These are phyloP conservation scores for Danio tinwini DNA, from an alignment of 2,797 vertebrate species.

Conservation along the genomic window DNA sequence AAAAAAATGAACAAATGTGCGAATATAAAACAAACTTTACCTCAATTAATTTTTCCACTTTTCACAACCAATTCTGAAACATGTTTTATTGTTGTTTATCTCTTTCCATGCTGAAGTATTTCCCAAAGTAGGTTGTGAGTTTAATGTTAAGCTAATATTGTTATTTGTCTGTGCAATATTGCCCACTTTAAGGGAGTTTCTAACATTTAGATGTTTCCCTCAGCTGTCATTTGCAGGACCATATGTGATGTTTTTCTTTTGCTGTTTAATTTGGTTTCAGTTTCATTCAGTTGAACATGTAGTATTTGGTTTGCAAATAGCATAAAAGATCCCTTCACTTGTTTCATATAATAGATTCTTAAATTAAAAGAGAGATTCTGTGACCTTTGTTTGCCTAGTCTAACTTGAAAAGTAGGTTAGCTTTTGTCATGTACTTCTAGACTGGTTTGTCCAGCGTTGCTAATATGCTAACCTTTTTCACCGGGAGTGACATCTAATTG, in stretches of 20 bases:
- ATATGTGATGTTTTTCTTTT: neutral
- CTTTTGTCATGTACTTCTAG: conserved; percentile 26
- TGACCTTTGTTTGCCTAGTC: neutral
- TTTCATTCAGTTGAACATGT: neutral
- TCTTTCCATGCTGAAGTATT: neutral
- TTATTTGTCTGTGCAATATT: neutral
- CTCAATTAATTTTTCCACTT: too few relatives aligned
- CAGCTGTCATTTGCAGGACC: neutral
- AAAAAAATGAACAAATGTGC: too few relatives aligned
- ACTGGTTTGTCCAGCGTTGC: conserved; percentile 64
- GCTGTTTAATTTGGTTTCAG: neutral
- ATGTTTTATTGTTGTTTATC: neutral
- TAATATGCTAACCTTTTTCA: neutral
- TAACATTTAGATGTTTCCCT: neutral
- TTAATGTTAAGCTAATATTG: neutral
- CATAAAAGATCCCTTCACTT: neutral
- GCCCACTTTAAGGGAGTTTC: neutral
- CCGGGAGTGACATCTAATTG: conserved; percentile 18
- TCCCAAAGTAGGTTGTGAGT: neutral
- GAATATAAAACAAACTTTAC: too few relatives aligned
- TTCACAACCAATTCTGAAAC: neutral
- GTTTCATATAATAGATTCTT: neutral
- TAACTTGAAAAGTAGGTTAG: conserved; percentile 22
- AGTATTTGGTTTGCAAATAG: neutral
- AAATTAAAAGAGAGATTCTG: neutral